Percentiles rank a stretch among this genome's conserved stretches.
Evolutionary conservation across 35 echinoderm and acorn worm species (phyloP).

Genomic region (Patiria miniata): DNA sequence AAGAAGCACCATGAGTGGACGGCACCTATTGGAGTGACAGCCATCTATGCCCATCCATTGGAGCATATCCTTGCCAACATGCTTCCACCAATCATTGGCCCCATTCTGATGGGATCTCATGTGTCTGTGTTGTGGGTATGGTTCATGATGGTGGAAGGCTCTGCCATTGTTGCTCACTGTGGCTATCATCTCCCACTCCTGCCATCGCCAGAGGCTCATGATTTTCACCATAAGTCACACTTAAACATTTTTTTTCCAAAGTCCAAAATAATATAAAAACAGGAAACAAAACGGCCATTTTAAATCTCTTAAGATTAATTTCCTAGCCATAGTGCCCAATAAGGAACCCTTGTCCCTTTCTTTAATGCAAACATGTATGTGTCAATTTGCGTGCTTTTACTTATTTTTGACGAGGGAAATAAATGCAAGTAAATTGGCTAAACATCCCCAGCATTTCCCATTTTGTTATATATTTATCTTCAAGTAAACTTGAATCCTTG

Average conservation of each 20-base stretch:
- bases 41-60: slow-evolving; percentile 84
- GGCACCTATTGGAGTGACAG: slow-evolving; percentile 80
- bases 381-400: too few relatives aligned
- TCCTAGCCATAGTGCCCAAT: too few relatives aligned
- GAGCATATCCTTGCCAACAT: slow-evolving; percentile 80
- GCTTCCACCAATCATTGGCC: slow-evolving; percentile 58
- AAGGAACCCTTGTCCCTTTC: too few relatives aligned
- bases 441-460: too few relatives aligned
- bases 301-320: too few relatives aligned
- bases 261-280: background rate
- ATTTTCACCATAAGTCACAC: slow-evolving; percentile 95
- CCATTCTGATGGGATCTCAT: slow-evolving; percentile 89
- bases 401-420: too few relatives aligned
- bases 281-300: too few relatives aligned
- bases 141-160: slow-evolving; percentile 59
- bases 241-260: background rate
- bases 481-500: too few relatives aligned
- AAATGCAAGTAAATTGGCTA: too few relatives aligned
- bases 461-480: too few relatives aligned
- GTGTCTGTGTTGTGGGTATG: slow-evolving; percentile 73
- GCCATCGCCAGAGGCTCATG: slow-evolving; percentile 85
- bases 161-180: slow-evolving; percentile 78
- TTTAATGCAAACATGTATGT: too few relatives aligned
- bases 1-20: slow-evolving; percentile 98
- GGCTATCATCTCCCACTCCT: slow-evolving; percentile 92